These are phyloP conservation scores for Nannospalax galili DNA, from an alignment of 2,113 vertebrate species.

Conservation along the genomic window DNA sequence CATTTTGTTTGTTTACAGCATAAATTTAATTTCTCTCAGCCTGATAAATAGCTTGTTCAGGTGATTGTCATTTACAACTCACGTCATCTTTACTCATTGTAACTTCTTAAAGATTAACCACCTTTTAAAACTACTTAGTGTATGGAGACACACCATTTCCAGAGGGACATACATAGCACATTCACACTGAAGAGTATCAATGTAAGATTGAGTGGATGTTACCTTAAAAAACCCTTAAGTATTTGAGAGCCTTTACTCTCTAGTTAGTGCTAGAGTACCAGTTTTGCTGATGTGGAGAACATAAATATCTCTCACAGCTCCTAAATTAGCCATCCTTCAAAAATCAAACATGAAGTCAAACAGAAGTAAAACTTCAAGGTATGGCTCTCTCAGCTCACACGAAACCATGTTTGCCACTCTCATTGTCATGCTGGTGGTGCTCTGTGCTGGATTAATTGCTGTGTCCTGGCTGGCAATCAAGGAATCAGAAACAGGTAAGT, in stretches of 20 bases:
- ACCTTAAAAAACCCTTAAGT: slow-evolving; percentile 74
- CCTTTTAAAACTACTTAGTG: slow-evolving; percentile 19
- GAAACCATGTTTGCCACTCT: slow-evolving; percentile 82
- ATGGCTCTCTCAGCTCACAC: slow-evolving; percentile 58
- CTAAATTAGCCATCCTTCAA: slow-evolving; percentile 37
- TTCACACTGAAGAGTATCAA: background rate
- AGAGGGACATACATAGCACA: background rate
- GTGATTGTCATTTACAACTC: slow-evolving; percentile 71
- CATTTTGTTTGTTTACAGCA: slow-evolving; percentile 60
- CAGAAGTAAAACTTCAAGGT: slow-evolving; percentile 43
- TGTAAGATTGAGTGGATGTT: slow-evolving; percentile 65
- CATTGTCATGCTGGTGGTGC: slow-evolving; percentile 62
- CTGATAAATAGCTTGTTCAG: slow-evolving; percentile 20
- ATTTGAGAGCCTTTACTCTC: slow-evolving; percentile 8
- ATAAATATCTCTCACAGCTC: background rate
- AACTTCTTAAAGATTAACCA: slow-evolving; percentile 68
- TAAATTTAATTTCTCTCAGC: slow-evolving; percentile 19
- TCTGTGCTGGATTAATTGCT: slow-evolving; percentile 81
- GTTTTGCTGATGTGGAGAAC: background rate
- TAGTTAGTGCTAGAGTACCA: background rate
- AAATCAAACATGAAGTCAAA: slow-evolving; percentile 76
- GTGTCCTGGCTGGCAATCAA: slow-evolving; percentile 83
- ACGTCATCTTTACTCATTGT: slow-evolving; percentile 25
- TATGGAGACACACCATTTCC: background rate
- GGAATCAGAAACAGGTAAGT: slow-evolving; percentile 79